Evolutionary conservation across 1,140 invertebrate species (phyloP), one percentile per base, ranked within the genome.

Genomic region (Micrasema longulum): DNA sequence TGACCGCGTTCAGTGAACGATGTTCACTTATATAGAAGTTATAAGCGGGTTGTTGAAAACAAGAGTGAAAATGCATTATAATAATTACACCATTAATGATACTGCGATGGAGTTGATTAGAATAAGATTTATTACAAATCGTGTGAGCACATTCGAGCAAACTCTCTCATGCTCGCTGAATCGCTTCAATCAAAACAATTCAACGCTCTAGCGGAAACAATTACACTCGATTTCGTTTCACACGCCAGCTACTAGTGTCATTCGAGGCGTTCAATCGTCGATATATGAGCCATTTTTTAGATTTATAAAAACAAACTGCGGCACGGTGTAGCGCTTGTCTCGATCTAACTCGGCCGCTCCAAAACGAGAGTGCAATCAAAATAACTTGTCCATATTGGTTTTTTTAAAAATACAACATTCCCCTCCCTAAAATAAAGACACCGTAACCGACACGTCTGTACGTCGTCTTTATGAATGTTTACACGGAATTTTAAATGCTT

Each of bases 371-470:
- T 64, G 43, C 45, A 64, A 64, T 47, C 60, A 31, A 47, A 64
- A 64, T 64, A 64, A 31, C 60, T 38, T 41, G 68, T 45, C 38
- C 43, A 65, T 64, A 73, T 70, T 69, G 57, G n/a, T 55, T 69
- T n/a, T n/a, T n/a, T 36, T 35, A 57, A 68, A 67, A 62, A 67
- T 60, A 41, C 43, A 50, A 35, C 22, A 60, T 48, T 84, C 82
- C 82, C 82, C 82, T 83, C 81, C 82, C 82, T 83, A 82, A 81
- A 82, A 81, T 83, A 81, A 80, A 79, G 77, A 78, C 65, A 67
- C 23, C 26, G 36, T 69, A 69, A 69, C 67, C 67, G 60, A 66
- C 35, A 38, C 31, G 26, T 20, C 16, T 10, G 20, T 45, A 1
- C n/a, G 41, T n/a, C 12, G 60, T 26, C 41, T 7, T 45, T 64